Conservation (phyloP, 2,888 invertebrate species). For the Drosophila birchii region DNA sequence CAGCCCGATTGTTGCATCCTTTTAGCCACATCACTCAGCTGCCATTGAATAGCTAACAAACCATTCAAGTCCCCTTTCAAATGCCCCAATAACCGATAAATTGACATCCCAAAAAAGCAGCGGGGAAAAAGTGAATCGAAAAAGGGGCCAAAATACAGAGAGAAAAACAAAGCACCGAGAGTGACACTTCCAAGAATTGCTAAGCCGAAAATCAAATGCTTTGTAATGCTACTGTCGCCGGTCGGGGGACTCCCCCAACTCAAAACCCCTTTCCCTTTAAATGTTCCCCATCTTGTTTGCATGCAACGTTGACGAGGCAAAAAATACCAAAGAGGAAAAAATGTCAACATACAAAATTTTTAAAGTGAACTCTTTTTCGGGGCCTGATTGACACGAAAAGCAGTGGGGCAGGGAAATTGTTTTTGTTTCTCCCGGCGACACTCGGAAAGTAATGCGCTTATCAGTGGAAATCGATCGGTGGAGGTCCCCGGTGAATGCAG, state of each 20-base stretch:
- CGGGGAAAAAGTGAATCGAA: constrained; percentile 24
- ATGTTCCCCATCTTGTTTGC: constrained; percentile 60
- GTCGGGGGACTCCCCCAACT: constrained; percentile 20
- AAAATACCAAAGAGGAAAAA: constrained; percentile 11
- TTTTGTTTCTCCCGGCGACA: constrained; percentile 37
- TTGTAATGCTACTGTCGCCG: constrained; percentile 72
- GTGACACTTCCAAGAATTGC: constrained; percentile 65
- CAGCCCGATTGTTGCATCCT: constrained; percentile 25
- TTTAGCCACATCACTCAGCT: constrained; percentile 32
- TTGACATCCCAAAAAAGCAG: constrained; percentile 24
- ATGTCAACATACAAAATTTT: constrained; percentile 58
- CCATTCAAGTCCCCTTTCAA: constrained; percentile 16
- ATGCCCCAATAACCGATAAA: constrained; percentile 43
- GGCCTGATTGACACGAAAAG: constrained; percentile 68
- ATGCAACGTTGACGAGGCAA: constrained; percentile 71
- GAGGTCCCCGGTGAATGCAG: constrained; percentile 64
- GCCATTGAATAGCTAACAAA: constrained; percentile 33
- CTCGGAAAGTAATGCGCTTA: constrained; percentile 73
- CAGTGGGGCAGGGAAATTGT: constrained; percentile 30
- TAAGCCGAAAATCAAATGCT: constrained; percentile 61
- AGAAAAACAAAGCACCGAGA: constrained; percentile 23
- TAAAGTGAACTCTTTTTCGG: constrained; percentile 23
- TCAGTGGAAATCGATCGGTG: constrained; percentile 69
- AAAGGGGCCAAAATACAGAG: constrained; percentile 5
- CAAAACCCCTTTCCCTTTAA: neutral